phyloP scores from a whole-genome alignment of 2,888 invertebrate species.

The Capitulum mitella region DNA sequence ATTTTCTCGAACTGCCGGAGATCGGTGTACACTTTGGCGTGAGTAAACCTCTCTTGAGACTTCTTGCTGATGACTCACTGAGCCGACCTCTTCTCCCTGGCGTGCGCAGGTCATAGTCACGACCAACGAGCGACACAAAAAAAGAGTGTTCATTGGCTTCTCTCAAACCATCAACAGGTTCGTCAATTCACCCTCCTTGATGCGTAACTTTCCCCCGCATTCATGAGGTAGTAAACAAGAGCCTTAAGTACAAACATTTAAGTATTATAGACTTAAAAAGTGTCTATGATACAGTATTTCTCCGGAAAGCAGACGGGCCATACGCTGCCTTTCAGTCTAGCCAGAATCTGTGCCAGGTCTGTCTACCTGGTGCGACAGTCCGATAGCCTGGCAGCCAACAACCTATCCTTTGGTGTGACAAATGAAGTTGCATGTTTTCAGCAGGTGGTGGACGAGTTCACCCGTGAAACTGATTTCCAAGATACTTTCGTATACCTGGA shows the following conservation, averaged over 20 bases:
- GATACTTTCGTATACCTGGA: slow-evolving; percentile 27
- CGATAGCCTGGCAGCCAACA: too few relatives aligned
- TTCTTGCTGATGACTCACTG: not conserved
- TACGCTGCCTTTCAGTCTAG: slow-evolving; percentile 24
- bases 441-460: slow-evolving; percentile 12
- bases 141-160: too few relatives aligned
- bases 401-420: slow-evolving; percentile 15
- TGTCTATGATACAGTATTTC: slow-evolving; percentile 15
- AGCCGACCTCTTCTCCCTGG: not conserved
- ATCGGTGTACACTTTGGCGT: not conserved
- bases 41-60: not conserved
- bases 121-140: too few relatives aligned
- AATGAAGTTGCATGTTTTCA: slow-evolving; percentile 27
- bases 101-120: slow-evolving; percentile 1
- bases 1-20: not conserved
- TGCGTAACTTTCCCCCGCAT: not conserved
- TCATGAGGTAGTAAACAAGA: slow-evolving; percentile 20
- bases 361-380: too few relatives aligned
- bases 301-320: slow-evolving; percentile 14
- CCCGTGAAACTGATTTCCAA: not conserved
- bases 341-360: slow-evolving; percentile 2
- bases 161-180: too few relatives aligned
- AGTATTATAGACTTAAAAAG: not conserved
- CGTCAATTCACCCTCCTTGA: too few relatives aligned
- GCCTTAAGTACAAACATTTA: slow-evolving; percentile 8